Evolutionary conservation across 2,888 invertebrate genomes (phyloP).

Genomic region (Ennomos fuscantarius): DNA sequence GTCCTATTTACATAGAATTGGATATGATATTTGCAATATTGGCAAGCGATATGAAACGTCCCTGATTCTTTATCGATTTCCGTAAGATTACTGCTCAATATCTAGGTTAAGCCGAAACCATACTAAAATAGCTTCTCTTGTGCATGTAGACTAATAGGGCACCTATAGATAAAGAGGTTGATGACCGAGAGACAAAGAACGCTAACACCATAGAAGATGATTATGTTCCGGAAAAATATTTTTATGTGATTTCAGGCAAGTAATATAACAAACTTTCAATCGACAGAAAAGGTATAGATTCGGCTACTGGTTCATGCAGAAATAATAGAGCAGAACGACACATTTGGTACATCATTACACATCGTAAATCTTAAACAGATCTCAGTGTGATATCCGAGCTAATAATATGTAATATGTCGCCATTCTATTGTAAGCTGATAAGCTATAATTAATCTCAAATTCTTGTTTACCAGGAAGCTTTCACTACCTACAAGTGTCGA

Average conservation of each 20-base stretch:
- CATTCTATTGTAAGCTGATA: constrained; percentile 41
- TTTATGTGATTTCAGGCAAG: constrained; percentile 26
- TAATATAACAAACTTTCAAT: constrained; percentile 22
- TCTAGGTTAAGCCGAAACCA: constrained; percentile 39
- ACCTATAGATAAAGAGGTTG: constrained; percentile 68
- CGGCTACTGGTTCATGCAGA: constrained; percentile 15
- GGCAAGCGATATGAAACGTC: constrained; percentile 17
- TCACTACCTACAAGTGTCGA: constrained; percentile 58
- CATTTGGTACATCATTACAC: constrained; percentile 27
- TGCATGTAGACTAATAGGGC: constrained; percentile 59
- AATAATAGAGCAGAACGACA: constrained; percentile 1
- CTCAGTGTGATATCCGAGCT: constrained; percentile 26
- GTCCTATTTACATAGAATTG: constrained; percentile 12
- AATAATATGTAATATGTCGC: constrained; percentile 31
- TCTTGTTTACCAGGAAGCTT: constrained; percentile 61
- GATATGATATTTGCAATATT: constrained; percentile 20
- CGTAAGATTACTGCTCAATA: constrained; percentile 35
- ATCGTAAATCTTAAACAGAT: constrained; percentile 24
- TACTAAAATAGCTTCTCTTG: constrained; percentile 42
- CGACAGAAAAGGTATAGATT: constrained; percentile 26
- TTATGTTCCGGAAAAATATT: constrained; percentile 38
- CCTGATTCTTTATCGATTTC: constrained; percentile 39
- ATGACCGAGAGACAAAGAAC: constrained; percentile 64
- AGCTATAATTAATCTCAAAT: constrained; percentile 53
- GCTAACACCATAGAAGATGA: constrained; percentile 55